phyloP scores from a whole-genome alignment of 2,113 vertebrate genomes.

The Pitta sordida region DNA sequence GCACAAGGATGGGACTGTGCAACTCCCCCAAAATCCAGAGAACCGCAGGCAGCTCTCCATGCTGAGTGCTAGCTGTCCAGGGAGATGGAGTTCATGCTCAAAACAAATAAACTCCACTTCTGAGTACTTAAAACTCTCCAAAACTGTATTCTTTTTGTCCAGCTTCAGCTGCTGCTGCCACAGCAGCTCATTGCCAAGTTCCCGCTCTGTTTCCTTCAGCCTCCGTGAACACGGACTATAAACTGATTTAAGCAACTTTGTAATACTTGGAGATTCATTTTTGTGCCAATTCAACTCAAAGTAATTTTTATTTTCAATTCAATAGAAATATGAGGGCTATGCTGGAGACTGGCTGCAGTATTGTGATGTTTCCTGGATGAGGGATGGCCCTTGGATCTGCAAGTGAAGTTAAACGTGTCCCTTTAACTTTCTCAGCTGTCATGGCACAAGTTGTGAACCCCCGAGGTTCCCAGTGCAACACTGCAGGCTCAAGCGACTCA shows the following conservation, averaged over 20 bases:
- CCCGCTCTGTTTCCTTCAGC: neutral
- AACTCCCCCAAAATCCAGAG: neutral
- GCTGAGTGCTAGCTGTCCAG: neutral
- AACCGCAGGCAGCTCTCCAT: accelerated
- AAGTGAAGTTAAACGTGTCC: accelerated
- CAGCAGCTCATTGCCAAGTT: neutral
- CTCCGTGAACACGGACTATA: accelerated
- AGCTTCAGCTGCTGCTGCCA: neutral
- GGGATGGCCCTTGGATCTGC: accelerated
- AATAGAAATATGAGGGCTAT: neutral
- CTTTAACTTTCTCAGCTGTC: accelerated
- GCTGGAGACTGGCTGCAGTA: neutral
- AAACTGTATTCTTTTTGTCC: accelerated
- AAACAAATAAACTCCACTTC: neutral
- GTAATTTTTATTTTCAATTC: neutral
- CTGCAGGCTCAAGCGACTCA: neutral
- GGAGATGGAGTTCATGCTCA: neutral
- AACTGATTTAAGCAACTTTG: neutral
- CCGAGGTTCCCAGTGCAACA: accelerated
- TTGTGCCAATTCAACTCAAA: neutral
- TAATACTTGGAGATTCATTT: neutral
- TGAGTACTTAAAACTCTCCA: neutral
- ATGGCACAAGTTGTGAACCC: accelerated
- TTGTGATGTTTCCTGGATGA: neutral
- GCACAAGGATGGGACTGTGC: neutral